A percentile compares a stretch with the other conserved stretches of the same genome.
Evolutionary conservation across 2,113 vertebrate genomes (phyloP).

Genomic region (Daubentonia madagascariensis): DNA sequence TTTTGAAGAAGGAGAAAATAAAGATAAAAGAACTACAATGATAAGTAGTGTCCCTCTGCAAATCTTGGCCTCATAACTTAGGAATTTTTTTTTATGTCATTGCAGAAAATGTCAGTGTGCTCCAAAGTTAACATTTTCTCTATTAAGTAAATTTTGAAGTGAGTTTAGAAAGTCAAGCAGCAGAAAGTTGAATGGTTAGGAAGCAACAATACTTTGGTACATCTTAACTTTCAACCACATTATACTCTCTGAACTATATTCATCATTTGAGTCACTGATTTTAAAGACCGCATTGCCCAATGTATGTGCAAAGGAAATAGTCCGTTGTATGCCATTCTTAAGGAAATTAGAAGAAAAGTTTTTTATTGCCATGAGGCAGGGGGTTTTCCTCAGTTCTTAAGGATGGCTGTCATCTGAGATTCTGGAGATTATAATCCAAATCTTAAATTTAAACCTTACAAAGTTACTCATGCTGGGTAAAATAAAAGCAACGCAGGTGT

Average conservation of each 20-base stretch:
- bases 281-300: neutral
- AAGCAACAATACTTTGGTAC: neutral
- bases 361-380: neutral
- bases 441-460: neutral
- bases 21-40: neutral
- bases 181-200: neutral
- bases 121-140: neutral
- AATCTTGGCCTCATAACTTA: neutral
- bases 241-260: neutral
- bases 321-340: neutral
- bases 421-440: neutral
- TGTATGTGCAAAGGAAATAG: neutral
- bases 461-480: neutral
- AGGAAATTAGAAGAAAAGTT: neutral
- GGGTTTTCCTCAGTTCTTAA: neutral
- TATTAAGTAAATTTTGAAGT: neutral
- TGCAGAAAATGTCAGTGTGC: neutral
- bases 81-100: neutral
- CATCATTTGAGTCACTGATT: constrained; percentile 15
- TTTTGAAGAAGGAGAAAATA: neutral
- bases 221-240: constrained; percentile 4
- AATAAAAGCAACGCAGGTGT: neutral
- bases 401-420: neutral
- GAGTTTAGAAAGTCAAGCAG: neutral
- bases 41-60: neutral